phyloP scores from a whole-genome alignment of 2,113 vertebrate species.

The Arenaria interpres region DNA sequence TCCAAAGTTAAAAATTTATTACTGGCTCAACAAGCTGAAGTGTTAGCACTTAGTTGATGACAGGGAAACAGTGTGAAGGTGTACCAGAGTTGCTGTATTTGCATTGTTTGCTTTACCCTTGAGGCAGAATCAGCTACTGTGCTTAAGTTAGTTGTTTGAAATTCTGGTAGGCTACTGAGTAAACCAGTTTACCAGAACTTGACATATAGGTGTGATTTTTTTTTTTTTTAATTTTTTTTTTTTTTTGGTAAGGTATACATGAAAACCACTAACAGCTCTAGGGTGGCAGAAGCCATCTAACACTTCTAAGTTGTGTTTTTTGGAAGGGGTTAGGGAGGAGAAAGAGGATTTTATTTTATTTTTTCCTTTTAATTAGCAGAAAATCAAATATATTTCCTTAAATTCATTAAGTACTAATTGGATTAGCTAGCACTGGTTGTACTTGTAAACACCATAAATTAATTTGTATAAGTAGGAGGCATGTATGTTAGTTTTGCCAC shows the following conservation, averaged over 20 bases:
- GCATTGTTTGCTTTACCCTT: neutral
- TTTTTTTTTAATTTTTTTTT: neutral
- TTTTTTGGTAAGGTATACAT: neutral
- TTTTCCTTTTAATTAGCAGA: neutral
- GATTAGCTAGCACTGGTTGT: neutral
- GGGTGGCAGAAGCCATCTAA: neutral
- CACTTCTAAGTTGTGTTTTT: neutral
- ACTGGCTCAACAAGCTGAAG: neutral
- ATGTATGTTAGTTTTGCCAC: too few species aligned
- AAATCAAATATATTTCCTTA: neutral
- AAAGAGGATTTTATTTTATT: neutral
- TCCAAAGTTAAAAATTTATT: neutral
- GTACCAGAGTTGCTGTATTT: neutral
- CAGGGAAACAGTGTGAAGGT: neutral
- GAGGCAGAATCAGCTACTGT: neutral
- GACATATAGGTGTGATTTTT: neutral
- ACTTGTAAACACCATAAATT: neutral
- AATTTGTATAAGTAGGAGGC: neutral
- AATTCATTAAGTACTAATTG: neutral
- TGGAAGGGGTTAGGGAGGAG: neutral
- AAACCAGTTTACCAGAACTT: neutral
- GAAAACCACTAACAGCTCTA: neutral
- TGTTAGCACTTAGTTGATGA: neutral
- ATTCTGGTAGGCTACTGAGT: neutral
- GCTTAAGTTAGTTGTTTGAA: neutral